Percentiles rank a stretch among this genome's conserved stretches.
These are phyloP conservation scores for Catharus ustulatus DNA, from an alignment of 2,797 vertebrate species.

Conservation along the genomic window DNA sequence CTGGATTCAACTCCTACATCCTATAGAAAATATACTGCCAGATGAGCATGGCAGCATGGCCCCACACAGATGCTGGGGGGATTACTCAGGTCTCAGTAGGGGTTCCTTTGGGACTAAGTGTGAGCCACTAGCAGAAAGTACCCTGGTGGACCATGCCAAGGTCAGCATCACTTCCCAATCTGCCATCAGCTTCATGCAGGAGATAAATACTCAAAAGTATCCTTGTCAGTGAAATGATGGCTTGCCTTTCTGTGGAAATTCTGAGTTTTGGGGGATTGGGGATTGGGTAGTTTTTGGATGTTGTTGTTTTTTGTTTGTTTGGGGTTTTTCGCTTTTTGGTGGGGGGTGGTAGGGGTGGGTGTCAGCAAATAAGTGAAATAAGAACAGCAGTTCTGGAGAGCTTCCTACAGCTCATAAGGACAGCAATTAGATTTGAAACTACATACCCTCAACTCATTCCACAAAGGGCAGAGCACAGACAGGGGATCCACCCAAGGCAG, in stretches of 20 bases:
- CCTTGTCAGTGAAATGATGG: background rate
- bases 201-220: background rate
- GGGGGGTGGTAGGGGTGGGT: rapidly evolving
- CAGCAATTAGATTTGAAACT: background rate
- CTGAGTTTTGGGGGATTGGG: background rate
- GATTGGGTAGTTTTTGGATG: background rate
- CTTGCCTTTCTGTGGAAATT: background rate
- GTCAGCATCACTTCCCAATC: background rate
- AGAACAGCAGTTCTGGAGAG: background rate
- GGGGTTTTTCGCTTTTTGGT: background rate
- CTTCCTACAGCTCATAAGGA: background rate
- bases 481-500: background rate
- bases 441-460: background rate
- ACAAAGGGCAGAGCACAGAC: background rate
- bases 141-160: background rate
- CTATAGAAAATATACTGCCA: background rate
- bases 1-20: background rate
- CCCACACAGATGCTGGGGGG: background rate
- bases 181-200: background rate
- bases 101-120: background rate
- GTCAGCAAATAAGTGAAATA: background rate
- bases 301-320: background rate
- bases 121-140: background rate
- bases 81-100: background rate
- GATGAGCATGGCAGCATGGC: background rate